A percentile compares a stretch with the other conserved stretches of the same genome.
Conservation (phyloP, 2,888 invertebrate genomes). For the Cyclophora punctaria region DNA sequence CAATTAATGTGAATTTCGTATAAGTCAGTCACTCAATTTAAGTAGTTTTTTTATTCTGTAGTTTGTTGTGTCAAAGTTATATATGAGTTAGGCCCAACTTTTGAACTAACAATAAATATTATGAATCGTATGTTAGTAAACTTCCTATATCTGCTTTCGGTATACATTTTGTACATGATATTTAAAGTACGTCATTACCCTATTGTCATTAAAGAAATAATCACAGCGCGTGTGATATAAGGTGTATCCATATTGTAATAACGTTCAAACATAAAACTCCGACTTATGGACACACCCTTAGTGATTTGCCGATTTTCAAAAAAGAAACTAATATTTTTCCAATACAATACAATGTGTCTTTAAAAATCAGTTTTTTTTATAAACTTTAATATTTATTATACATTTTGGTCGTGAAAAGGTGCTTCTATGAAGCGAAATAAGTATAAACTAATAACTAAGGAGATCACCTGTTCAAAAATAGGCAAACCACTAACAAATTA, state of each 20-base stretch:
- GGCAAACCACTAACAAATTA: conserved; percentile 39
- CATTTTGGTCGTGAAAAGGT: conserved; percentile 4
- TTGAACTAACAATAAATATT: no score
- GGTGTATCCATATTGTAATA: conserved; percentile 7
- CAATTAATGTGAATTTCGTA: no score
- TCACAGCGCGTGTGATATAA: conserved; percentile 33
- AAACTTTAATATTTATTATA: conserved; percentile 4
- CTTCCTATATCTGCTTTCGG: conserved; percentile 25
- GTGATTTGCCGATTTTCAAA: conserved; percentile 49
- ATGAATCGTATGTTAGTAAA: conserved; percentile 8
- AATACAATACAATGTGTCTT: not conserved
- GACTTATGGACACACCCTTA: conserved; percentile 18
- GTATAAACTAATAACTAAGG: conserved; percentile 26
- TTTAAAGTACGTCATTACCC: conserved; percentile 31
- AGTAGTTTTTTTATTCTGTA: no score
- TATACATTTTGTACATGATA: conserved; percentile 48
- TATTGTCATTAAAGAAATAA: conserved; percentile 43
- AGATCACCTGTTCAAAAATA: conserved; percentile 45
- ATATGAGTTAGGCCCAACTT: not conserved
- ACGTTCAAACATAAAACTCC: not conserved
- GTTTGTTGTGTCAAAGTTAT: not conserved
- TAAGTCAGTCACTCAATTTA: no score
- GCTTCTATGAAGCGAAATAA: conserved; percentile 18
- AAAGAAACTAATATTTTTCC: conserved; percentile 3
- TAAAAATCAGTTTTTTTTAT: conserved; percentile 1